Evolutionary conservation across 2,797 vertebrate genomes (phyloP), one percentile per base, ranked within the genome.

Genomic region (Leptatherina wallacei): DNA sequence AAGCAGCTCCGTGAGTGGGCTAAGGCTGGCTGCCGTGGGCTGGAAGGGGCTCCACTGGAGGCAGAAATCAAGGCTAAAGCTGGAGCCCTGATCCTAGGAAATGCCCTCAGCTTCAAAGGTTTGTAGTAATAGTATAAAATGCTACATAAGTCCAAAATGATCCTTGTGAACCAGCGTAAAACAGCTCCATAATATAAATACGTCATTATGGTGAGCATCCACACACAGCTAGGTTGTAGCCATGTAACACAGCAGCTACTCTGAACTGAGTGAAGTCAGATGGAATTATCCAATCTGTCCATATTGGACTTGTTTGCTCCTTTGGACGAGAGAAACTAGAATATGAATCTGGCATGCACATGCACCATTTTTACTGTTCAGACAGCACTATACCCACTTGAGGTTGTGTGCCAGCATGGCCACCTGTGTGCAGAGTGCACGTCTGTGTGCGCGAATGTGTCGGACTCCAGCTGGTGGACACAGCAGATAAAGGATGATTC

Each of bases 401-500:
- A 29, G 14, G 24, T 56, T 36, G 40, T 55, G 77, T 72, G 86
- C 79, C 83, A 85, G 81, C 71, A 24, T 61, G 49, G 66, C 80
- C 84, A 82, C 85, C 77, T 78, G 63, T 58, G 71, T 56, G 69
- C 49, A 10, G 33, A 20, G 65, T 74, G 74, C 61, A 11, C 35
- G 38, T 62, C 40, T 18, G 5, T 78, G 55, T 60, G 74, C 51
- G 4, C 27, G 64, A 65, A 58, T 66, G 75, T 35, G 14, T 60
- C 22, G 80, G 82, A 84, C 82, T 91, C 88, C 88, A 91, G 89
- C 90, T 90, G 88, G 88, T 84, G 89, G 86, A 88, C 90, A 58
- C 91, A 87, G 90, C 78, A 78, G 91, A 93, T 93, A 91, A 94
- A 91, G 89, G 81, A 93, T 91, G 89, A 93, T 91, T 88, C 88